Evolutionary conservation across 1,140 invertebrate species (phyloP).

Genomic region (Drosophila malerkotliana): DNA sequence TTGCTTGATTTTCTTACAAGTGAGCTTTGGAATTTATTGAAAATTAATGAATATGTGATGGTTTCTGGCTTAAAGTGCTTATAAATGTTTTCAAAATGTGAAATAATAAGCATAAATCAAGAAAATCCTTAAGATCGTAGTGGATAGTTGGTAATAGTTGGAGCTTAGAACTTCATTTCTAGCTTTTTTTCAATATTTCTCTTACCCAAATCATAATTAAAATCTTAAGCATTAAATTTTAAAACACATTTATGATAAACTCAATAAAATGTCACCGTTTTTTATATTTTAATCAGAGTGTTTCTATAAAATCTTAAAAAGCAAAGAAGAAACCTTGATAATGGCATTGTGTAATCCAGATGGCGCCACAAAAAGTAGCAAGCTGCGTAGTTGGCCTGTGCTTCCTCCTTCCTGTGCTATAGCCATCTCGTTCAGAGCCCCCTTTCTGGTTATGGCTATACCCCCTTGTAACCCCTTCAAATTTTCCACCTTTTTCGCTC

Average conservation of each 20-base stretch:
- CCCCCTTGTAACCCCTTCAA: no score
- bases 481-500: slow-evolving; percentile 16
- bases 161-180: no score
- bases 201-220: not conserved
- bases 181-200: not conserved
- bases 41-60: no score
- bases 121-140: no score
- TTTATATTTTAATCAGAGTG: not conserved
- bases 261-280: no score
- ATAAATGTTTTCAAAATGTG: not conserved
- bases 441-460: not conserved
- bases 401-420: no score
- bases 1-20: no score
- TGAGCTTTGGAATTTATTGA: no score
- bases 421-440: not conserved
- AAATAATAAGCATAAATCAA: no score
- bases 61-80: not conserved
- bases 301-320: no score
- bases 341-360: slow-evolving; percentile 1
- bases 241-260: not conserved
- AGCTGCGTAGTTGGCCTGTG: not conserved
- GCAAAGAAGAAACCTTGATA: not conserved
- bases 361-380: not conserved
- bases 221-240: not conserved
- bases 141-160: no score